A percentile compares a stretch with the other conserved stretches of the same genome.
These are phyloP conservation scores for Pachypsylla venusta DNA, from an alignment of 1,140 invertebrate species.

Conservation along the genomic window DNA sequence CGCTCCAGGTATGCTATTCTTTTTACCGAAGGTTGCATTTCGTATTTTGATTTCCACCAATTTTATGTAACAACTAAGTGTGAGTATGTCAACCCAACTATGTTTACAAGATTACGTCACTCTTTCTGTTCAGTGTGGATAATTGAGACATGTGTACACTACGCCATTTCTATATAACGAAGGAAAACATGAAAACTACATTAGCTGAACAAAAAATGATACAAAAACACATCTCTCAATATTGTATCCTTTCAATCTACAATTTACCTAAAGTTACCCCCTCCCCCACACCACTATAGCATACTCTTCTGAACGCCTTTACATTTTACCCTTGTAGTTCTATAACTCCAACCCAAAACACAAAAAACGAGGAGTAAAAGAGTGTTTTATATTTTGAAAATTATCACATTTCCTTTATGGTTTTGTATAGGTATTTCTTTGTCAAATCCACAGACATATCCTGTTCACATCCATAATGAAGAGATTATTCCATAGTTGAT, in stretches of 20 bases:
- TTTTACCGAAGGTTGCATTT: neutral
- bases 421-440: too few relatives aligned
- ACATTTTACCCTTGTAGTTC: neutral
- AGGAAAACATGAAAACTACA: conserved; percentile 2
- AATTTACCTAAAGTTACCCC: neutral
- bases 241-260: neutral
- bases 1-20: too few relatives aligned
- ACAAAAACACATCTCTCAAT: neutral
- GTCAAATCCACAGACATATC: too few relatives aligned
- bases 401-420: too few relatives aligned
- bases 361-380: too few relatives aligned
- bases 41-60: neutral
- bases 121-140: neutral
- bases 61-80: neutral
- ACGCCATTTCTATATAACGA: neutral
- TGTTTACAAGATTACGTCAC: conserved; percentile 7
- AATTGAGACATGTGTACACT: conserved; percentile 6
- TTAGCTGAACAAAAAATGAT: conserved; percentile 1
- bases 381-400: too few relatives aligned
- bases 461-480: too few relatives aligned
- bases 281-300: neutral
- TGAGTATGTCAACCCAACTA: neutral
- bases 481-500: too few relatives aligned
- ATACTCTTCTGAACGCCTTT: neutral
- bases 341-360: too few relatives aligned